Percentiles rank a stretch among this genome's conserved stretches.
Evolutionary conservation across 2,113 vertebrate species (phyloP).

Genomic region (Tragelaphus scriptus): DNA sequence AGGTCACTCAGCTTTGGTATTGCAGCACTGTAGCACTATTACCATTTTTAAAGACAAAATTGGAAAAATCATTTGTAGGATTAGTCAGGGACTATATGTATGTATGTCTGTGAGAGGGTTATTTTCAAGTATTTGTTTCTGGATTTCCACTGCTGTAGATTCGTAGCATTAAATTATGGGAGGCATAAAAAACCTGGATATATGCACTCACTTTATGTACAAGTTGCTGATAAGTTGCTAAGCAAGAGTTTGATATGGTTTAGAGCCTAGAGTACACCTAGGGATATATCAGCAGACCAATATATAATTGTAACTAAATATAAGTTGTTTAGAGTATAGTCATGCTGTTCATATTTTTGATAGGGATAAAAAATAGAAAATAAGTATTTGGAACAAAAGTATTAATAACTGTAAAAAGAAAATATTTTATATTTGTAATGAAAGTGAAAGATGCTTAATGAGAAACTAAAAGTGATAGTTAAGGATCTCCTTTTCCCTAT

Average conservation of each 20-base stretch:
- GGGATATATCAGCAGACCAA: background rate
- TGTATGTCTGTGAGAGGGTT: background rate
- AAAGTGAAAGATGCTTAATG: background rate
- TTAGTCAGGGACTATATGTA: background rate
- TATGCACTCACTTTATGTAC: background rate
- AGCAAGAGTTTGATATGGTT: background rate
- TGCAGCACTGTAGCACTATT: background rate
- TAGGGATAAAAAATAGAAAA: background rate
- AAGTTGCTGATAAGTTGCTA: background rate
- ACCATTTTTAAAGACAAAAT: background rate
- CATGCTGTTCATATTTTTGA: background rate
- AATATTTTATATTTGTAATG: background rate
- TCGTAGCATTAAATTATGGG: background rate
- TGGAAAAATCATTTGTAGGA: background rate
- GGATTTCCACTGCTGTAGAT: background rate
- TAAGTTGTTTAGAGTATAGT: background rate
- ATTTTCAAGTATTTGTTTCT: background rate
- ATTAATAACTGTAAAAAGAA: background rate
- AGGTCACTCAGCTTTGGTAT: background rate
- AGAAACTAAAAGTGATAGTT: background rate
- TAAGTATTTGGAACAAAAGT: background rate
- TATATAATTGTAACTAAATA: background rate
- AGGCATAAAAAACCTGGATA: background rate
- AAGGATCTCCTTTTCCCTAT: background rate
- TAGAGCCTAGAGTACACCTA: background rate